Base-by-base conservation (phyloP, 2,888 invertebrate species). In the Sceliomorpha sp. region DNA sequence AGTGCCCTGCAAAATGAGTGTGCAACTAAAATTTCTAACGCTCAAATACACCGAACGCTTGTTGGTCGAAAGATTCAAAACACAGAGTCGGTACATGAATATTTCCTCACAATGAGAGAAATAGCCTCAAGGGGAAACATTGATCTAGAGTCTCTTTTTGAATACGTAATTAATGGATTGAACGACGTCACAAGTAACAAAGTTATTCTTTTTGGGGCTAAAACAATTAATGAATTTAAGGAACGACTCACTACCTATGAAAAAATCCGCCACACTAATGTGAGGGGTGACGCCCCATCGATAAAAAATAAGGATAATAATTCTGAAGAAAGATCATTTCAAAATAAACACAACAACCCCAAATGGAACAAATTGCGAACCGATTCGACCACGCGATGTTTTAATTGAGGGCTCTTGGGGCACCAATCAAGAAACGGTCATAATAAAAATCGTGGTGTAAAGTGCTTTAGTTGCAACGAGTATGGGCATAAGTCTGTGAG, bases 51-150 rank as follows among this genome's bases (percentile, higher is more conserved):
- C 6, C n/a, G 12, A 15, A 50, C 44, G 39, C 17, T 64, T 0
- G 14, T 13, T 1, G 12, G 17, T n/a, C 20, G 36, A 2, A 51
- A 13, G 9, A 44, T 58, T 32, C 39, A 4, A 45, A 51, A 2
- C n/a, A 10, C 42, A 0, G 64, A 66, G n/a, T 39, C 40, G 0
- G 1, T 59, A 1, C 53, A 59, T 8, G 45, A 59, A 9, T 66
- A 66, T 51, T 45, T 51, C 20, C 24, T 51, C 1, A 17, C 9
- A 1, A 59, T 59, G 40, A 47, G 26, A 2, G 59, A 59, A 29
- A n/a, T 66, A 14, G 37, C 58, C 0, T 51, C 58, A 5, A 36
- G 36, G 5, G 47, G 50, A n/a, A 34, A 12, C 1, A 24, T 58
- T 3, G 51, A 66, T 7, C 3, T 3, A 1, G 58, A 59, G 5